A percentile compares a stretch with the other conserved stretches of the same genome.
These are phyloP conservation scores for Scortum barcoo DNA, from an alignment of 2,113 vertebrate species.

Conservation along the genomic window DNA sequence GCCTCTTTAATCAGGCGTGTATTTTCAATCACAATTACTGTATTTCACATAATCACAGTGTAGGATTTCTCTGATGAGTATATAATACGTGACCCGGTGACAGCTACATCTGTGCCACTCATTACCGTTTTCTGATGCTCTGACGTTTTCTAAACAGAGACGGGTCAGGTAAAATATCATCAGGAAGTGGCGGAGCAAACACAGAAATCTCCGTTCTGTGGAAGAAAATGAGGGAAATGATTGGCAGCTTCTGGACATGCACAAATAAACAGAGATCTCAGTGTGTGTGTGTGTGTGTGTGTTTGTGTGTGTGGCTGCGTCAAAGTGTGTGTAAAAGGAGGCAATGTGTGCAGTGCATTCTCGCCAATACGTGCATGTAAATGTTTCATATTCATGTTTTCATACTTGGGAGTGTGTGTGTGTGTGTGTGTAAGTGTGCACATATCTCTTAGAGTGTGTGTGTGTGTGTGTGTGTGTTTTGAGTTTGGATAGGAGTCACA, in stretches of 20 bases:
- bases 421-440: slow-evolving; percentile 1
- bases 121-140: slow-evolving; percentile 26
- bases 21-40: slow-evolving; percentile 18
- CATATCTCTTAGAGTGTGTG: slow-evolving; percentile 20
- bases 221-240: slow-evolving; percentile 58
- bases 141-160: slow-evolving; percentile 39
- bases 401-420: background rate
- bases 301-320: slow-evolving; percentile 18
- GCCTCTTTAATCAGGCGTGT: background rate
- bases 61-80: background rate
- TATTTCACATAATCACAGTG: slow-evolving; percentile 16
- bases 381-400: slow-evolving; percentile 46
- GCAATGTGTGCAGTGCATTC: slow-evolving; percentile 24
- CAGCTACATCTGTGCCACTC: slow-evolving; percentile 19
- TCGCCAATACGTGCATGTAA: slow-evolving; percentile 21
- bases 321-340: slow-evolving; percentile 37
- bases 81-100: slow-evolving; percentile 12
- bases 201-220: slow-evolving; percentile 48
- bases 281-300: slow-evolving; percentile 49
- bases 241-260: slow-evolving; percentile 71
- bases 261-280: slow-evolving; percentile 72
- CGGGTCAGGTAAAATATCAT: slow-evolving; percentile 66
- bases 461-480: slow-evolving; percentile 38
- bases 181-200: slow-evolving; percentile 55
- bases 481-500: slow-evolving; percentile 67